Evolutionary conservation across 2,113 vertebrate genomes (phyloP).

Genomic region (Upupa epops): DNA sequence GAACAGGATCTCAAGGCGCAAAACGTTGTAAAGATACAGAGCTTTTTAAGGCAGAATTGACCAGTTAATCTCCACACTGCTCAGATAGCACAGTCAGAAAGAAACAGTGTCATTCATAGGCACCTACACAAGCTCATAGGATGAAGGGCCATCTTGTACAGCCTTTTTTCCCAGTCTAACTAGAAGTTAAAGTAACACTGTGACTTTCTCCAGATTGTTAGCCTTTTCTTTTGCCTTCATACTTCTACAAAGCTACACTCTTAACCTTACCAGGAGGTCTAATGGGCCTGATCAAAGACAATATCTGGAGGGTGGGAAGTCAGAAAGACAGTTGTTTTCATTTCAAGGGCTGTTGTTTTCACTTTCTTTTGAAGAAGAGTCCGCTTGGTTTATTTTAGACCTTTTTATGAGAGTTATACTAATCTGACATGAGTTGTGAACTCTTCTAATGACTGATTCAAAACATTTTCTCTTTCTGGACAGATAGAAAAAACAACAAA

Average conservation of each 20-base stretch:
- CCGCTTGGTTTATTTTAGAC: slow-evolving; percentile 49
- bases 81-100: neutral
- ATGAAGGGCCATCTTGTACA: neutral
- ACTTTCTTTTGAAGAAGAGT: slow-evolving; percentile 55
- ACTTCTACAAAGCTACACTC: neutral
- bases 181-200: neutral
- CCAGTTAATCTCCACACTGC: neutral
- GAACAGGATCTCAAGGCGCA: neutral
- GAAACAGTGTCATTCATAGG: neutral
- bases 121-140: neutral
- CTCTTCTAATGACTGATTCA: slow-evolving; percentile 8
- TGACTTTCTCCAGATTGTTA: neutral
- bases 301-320: neutral
- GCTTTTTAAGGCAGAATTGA: neutral
- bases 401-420: neutral
- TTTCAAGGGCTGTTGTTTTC: slow-evolving; percentile 30
- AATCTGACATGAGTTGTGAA: slow-evolving; percentile 26
- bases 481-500: neutral
- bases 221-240: neutral
- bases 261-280: neutral
- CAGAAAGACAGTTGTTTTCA: slow-evolving; percentile 37
- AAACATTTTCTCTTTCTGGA: neutral
- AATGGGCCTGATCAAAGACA: slow-evolving; percentile 3
- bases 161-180: neutral
- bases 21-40: neutral